These are phyloP conservation scores for Tragelaphus buxtoni DNA, from an alignment of 2,113 vertebrate species.

Conservation along the genomic window DNA sequence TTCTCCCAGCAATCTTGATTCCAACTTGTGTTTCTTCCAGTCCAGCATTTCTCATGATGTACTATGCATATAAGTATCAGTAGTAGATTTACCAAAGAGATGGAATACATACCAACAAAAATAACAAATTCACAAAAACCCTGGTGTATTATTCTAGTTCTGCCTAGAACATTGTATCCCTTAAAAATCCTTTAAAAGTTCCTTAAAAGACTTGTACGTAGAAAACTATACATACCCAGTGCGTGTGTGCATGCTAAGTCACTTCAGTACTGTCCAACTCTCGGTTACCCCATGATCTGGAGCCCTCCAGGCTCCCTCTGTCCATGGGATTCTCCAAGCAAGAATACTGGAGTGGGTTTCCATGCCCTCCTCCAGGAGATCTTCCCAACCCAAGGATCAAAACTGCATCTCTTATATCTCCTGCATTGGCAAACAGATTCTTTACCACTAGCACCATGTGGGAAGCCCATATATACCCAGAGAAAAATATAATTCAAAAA, in stretches of 20 bases:
- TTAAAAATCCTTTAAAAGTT: neutral
- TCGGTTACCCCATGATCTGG: neutral
- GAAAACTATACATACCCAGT: neutral
- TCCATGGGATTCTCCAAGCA: neutral
- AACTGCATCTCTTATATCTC: neutral
- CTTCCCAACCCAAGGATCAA: neutral
- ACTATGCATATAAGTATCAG: too few species aligned
- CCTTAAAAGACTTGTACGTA: neutral
- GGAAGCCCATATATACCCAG: neutral
- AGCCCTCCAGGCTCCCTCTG: neutral
- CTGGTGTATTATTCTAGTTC: neutral
- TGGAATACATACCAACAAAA: neutral
- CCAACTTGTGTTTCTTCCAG: too few species aligned
- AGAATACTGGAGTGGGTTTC: neutral
- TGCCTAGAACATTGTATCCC: neutral
- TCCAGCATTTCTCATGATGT: too few species aligned
- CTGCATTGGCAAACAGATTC: neutral
- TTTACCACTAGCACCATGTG: neutral
- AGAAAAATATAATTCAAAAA: neutral
- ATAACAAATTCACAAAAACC: neutral
- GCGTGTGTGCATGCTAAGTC: neutral
- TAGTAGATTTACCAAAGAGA: neutral
- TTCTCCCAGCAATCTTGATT: too few species aligned
- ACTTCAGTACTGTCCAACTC: neutral
- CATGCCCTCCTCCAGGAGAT: neutral